These are phyloP conservation scores for Sclerurus mexicanus DNA, from an alignment of 2,113 vertebrate species.

Conservation along the genomic window DNA sequence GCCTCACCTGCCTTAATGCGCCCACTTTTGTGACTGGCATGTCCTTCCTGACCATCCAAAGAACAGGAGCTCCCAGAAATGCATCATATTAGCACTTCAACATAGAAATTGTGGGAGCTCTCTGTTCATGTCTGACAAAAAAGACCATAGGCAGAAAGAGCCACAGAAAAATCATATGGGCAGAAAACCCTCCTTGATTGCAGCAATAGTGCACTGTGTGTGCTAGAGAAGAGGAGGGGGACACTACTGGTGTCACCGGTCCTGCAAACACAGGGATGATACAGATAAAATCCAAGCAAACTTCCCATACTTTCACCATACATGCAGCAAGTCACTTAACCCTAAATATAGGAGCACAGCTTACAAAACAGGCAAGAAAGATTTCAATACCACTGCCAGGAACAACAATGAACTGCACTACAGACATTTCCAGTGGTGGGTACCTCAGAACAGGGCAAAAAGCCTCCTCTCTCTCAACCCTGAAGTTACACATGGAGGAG, in stretches of 20 bases:
- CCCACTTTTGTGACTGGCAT: neutral
- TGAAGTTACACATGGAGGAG: fast-evolving
- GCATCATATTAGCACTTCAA: neutral
- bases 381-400: neutral
- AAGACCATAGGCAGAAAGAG: neutral
- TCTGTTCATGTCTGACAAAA: neutral
- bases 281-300: neutral
- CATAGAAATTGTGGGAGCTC: neutral
- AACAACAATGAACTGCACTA: neutral
- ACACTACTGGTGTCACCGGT: neutral
- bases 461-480: neutral
- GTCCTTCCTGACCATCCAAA: neutral
- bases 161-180: neutral
- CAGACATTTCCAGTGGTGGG: neutral
- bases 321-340: neutral
- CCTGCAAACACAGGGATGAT: fast-evolving
- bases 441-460: neutral
- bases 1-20: neutral
- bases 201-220: neutral
- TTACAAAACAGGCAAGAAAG: neutral
- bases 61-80: neutral
- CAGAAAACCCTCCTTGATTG: neutral
- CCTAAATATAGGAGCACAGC: neutral
- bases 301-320: neutral
- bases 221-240: neutral